A percentile compares a stretch with the other conserved stretches of the same genome.
These are phyloP conservation scores for Heterohyrax brucei DNA, from an alignment of 2,797 vertebrate genomes.

Conservation along the genomic window DNA sequence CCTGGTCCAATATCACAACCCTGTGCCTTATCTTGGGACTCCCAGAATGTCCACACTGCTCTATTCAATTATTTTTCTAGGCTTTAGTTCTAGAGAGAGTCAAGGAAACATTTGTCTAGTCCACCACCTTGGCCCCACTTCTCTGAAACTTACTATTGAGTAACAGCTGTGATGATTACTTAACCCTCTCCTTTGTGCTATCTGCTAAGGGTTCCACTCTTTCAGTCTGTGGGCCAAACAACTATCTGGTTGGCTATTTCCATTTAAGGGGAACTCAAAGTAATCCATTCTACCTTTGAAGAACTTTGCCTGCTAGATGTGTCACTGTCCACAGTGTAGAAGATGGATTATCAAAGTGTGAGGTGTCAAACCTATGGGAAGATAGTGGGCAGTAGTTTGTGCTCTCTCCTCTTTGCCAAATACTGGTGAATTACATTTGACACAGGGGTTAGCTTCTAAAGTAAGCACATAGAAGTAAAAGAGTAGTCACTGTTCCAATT, in stretches of 20 bases:
- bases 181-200: no score
- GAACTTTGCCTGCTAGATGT: not conserved
- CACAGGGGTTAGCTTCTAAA: constrained; percentile 1
- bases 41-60: no score
- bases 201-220: not conserved
- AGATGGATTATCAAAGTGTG: no score
- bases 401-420: not conserved
- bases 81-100: no score
- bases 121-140: no score
- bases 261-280: not conserved
- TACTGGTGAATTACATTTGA: not conserved
- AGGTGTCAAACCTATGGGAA: not conserved
- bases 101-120: no score
- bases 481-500: not conserved
- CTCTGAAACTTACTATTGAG: not conserved
- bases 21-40: no score
- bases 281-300: not conserved
- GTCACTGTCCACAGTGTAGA: not conserved
- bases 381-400: not conserved
- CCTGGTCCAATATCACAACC: no score
- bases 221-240: not conserved
- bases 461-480: not conserved
- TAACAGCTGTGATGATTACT: not conserved
- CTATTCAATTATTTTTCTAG: no score
- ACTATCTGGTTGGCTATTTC: not conserved